Evolutionary conservation across 2,113 vertebrate species (phyloP).

Genomic region (Piprites chloris): DNA sequence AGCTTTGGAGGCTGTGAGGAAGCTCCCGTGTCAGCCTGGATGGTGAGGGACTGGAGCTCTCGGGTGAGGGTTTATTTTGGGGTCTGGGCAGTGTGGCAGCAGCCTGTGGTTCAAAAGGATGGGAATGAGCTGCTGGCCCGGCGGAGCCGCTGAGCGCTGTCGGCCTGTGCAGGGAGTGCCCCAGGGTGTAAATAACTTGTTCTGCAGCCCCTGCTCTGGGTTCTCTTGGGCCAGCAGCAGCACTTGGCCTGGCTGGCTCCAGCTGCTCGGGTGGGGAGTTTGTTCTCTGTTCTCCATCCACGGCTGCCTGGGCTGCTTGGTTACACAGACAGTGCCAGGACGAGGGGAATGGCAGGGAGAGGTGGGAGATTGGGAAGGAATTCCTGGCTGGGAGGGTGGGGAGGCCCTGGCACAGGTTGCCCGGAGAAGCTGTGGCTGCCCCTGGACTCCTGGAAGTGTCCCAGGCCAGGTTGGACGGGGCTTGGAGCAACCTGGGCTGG

Average conservation of each 20-base stretch:
- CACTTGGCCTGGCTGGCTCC: neutral
- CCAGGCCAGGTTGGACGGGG: neutral
- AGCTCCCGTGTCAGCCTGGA: fast-evolving
- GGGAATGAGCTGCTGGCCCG: neutral
- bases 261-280: fast-evolving
- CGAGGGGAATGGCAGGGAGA: neutral
- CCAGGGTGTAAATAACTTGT: fast-evolving
- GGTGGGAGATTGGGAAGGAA: neutral
- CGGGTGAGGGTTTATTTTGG: neutral
- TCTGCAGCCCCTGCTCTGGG: neutral
- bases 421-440: neutral
- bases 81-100: fast-evolving
- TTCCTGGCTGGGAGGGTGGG: neutral
- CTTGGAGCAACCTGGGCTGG: neutral
- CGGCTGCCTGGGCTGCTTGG: neutral
- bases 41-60: fast-evolving
- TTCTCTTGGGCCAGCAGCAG: neutral
- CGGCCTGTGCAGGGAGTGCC: neutral
- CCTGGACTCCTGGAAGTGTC: neutral
- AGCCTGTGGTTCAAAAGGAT: neutral
- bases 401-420: neutral
- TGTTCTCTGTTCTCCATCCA: fast-evolving
- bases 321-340: neutral
- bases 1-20: neutral
- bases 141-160: fast-evolving